These are phyloP conservation scores for Drosophila saltans DNA, from an alignment of 1,140 invertebrate genomes.

Conservation along the genomic window DNA sequence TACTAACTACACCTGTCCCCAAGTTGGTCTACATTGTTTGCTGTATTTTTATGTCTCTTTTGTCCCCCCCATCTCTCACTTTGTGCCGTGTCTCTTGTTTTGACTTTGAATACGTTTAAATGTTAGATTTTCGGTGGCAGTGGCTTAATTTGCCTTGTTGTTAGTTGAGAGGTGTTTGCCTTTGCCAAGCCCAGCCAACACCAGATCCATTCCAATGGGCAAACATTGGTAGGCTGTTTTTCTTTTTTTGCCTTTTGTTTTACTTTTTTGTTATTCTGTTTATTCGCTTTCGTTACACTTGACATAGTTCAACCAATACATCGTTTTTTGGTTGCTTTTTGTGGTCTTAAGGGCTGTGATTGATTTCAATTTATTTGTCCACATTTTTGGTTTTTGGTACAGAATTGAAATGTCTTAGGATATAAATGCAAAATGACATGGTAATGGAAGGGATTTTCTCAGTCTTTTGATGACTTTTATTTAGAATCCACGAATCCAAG, in stretches of 20 bases:
- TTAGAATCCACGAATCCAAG: too few relatives aligned
- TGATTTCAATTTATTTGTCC: neutral
- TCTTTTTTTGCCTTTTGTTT: neutral
- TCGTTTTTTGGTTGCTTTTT: too few relatives aligned
- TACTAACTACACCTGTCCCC: neutral
- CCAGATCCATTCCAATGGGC: slow-evolving; percentile 18
- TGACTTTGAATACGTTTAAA: slow-evolving; percentile 70
- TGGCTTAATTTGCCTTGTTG: slow-evolving; percentile 50
- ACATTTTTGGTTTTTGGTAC: neutral
- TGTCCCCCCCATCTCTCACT: neutral
- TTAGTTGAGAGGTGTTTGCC: slow-evolving; percentile 45
- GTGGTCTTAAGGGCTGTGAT: neutral
- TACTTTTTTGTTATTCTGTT: neutral
- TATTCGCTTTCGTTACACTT: slow-evolving; percentile 12
- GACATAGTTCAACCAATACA: slow-evolving; percentile 11
- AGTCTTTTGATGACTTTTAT: too few relatives aligned
- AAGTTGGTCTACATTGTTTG: slow-evolving; percentile 14
- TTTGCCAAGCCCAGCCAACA: slow-evolving; percentile 32
- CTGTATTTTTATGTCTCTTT: slow-evolving; percentile 29
- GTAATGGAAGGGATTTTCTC: too few relatives aligned
- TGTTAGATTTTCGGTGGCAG: slow-evolving; percentile 50
- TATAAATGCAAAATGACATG: too few relatives aligned
- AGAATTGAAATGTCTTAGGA: too few relatives aligned
- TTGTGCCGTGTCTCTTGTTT: slow-evolving; percentile 21
- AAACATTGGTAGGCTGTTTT: slow-evolving; percentile 25